Conservation (phyloP, 2,113 vertebrate genomes). For the Laticauda colubrina region DNA sequence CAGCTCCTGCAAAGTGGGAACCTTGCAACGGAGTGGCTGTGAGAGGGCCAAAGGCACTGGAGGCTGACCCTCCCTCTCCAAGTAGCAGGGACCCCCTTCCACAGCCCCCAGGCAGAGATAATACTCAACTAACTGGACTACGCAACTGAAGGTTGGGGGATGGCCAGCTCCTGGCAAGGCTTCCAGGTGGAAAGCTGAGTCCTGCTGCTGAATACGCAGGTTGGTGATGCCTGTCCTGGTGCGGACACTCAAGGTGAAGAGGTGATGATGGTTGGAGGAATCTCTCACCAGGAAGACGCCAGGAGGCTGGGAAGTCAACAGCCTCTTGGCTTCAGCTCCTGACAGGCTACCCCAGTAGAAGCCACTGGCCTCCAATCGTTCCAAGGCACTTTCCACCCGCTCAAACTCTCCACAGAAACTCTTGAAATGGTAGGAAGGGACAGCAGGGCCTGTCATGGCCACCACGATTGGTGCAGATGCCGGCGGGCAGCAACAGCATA, state of each 20-base stretch:
- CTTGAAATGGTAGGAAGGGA: slow-evolving; percentile 43
- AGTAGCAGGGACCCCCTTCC: slow-evolving; percentile 27
- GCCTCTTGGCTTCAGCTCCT: slow-evolving; percentile 43
- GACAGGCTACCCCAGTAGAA: slow-evolving; percentile 58
- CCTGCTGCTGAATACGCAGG: slow-evolving; percentile 48
- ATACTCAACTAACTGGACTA: slow-evolving; percentile 48
- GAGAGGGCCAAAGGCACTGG: slow-evolving; percentile 44
- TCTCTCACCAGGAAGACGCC: slow-evolving; percentile 55
- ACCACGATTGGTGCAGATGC: slow-evolving; percentile 22
- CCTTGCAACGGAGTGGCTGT: slow-evolving; percentile 46
- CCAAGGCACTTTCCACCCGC: slow-evolving; percentile 44
- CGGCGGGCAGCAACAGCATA: slow-evolving; percentile 42
- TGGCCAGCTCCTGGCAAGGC: slow-evolving; percentile 38
- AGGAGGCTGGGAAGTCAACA: slow-evolving; percentile 42
- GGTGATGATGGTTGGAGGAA: slow-evolving; percentile 47
- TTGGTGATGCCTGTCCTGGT: slow-evolving; percentile 53
- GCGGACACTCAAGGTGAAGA: slow-evolving; percentile 51
- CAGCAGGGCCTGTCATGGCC: slow-evolving; percentile 33
- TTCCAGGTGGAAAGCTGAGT: slow-evolving; percentile 46
- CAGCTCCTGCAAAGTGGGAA: slow-evolving; percentile 49
- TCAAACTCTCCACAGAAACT: slow-evolving; percentile 50
- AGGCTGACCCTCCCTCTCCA: slow-evolving; percentile 39
- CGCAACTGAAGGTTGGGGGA: slow-evolving; percentile 38
- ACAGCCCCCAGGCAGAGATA: slow-evolving; percentile 38
- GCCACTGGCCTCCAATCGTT: slow-evolving; percentile 48